Base-by-base conservation (phyloP, 2,888 invertebrate genomes). In the Gisinianus flammeolus region DNA sequence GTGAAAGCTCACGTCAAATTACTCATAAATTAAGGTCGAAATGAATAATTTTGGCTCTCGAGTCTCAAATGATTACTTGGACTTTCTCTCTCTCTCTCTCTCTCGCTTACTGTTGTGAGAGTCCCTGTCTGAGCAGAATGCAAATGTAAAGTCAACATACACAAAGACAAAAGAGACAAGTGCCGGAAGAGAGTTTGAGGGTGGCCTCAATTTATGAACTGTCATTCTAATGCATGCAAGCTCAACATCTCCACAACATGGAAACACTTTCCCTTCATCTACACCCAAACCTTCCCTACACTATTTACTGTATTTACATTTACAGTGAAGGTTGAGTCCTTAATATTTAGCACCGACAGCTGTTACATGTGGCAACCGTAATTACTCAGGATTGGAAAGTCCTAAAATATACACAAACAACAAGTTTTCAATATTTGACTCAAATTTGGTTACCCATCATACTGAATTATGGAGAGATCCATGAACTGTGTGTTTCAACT, bases 41-140 rank as follows among this genome's bases (percentile, higher is more conserved):
- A 74, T 73, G 70, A 78, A 68, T 78, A 78, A 78, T 78, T 78
- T 69, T 78, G 74, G 64, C 69, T 78, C 66, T 74, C 33, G 19
- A 64, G 28, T 26, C 64, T 35, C 73, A 64, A 74, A 73, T 58
- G 33, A 73, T 62, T 62, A 4, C 69, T 69, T 69, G 33, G 6
- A 22, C 64, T 64, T 19, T 16, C 64, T n/a, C n/a, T n/a, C n/a
- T n/a, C n/a, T n/a, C n/a, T n/a, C n/a, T n/a, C 66, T 2, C 10
- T 2, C 16, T 6, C 26, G 19, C 22, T 62, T 16, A 66, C 8
- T 26, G 3, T 19, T 28, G n/a, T 16, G 10, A 62, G 24, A 62
- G 62, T 26, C 24, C 28, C 24, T 2, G 26, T 62, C 22, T 6
- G 62, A 56, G 56, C n/a, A 28, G 67, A 31, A 31, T 67, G 35